These are phyloP conservation scores for Tapirus terrestris DNA, from an alignment of 2,113 vertebrate genomes.

Conservation along the genomic window DNA sequence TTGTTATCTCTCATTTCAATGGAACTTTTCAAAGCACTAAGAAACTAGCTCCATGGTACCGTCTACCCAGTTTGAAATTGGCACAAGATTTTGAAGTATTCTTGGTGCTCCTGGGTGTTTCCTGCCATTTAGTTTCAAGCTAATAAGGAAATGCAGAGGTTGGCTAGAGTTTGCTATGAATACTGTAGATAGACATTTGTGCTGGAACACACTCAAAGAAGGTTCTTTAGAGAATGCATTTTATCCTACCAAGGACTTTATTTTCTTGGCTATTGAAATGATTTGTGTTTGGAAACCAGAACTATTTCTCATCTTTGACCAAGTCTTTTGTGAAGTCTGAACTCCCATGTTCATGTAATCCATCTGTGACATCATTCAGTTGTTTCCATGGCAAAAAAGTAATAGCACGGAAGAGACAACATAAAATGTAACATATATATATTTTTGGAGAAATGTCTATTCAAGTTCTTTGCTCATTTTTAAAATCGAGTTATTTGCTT, in stretches of 20 bases:
- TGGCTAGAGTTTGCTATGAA: conserved; percentile 62
- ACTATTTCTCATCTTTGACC: conserved; percentile 56
- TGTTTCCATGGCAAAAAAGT: conserved; percentile 2
- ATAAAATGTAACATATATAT: neutral
- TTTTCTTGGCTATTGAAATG: conserved; percentile 62
- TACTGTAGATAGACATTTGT: conserved; percentile 20
- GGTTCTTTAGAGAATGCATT: conserved; percentile 51
- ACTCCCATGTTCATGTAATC: conserved; percentile 56
- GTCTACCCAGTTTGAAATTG: conserved; percentile 65
- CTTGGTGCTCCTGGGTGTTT: conserved; percentile 77
- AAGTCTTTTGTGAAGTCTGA: conserved; percentile 38
- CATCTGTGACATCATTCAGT: conserved; percentile 55
- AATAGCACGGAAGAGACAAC: conserved; percentile 30
- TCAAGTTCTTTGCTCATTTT: neutral
- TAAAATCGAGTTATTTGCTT: neutral
- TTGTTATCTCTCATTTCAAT: conserved; percentile 76
- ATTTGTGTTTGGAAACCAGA: conserved; percentile 63
- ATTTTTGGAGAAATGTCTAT: neutral
- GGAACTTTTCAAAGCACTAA: conserved; percentile 77
- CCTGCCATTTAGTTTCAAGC: conserved; percentile 75
- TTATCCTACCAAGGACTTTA: conserved; percentile 42
- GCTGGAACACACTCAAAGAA: conserved; percentile 67
- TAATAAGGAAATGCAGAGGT: conserved; percentile 77
- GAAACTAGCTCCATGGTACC: conserved; percentile 20
- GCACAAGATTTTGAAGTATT: conserved; percentile 68